Evolutionary conservation across 2,113 vertebrate genomes (phyloP).

Genomic region (Triplophysa rosa): DNA sequence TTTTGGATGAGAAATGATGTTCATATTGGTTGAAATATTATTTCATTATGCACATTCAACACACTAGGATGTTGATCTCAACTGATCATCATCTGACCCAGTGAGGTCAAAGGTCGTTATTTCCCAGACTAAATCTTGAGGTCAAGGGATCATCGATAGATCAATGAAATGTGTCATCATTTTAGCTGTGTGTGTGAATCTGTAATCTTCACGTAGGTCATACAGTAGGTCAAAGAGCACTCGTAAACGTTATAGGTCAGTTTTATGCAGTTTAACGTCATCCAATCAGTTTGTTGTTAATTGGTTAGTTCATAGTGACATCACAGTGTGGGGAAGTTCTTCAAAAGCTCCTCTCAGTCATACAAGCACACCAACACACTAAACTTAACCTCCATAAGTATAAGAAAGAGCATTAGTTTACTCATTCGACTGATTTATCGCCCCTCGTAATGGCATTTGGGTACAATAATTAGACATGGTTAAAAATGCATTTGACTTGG

Average conservation of each 20-base stretch:
- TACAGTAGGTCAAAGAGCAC: neutral
- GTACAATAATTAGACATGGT: neutral
- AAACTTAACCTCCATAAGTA: neutral
- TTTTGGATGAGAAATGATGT: neutral
- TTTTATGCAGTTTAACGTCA: slow-evolving; percentile 1
- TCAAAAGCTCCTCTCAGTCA: neutral
- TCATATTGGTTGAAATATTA: neutral
- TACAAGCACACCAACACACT: slow-evolving; percentile 8
- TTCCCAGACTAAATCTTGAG: neutral
- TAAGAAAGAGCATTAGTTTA: neutral
- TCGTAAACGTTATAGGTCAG: neutral
- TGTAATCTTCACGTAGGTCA: slow-evolving; percentile 7
- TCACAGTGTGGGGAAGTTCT: neutral
- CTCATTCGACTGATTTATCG: slow-evolving; percentile 2
- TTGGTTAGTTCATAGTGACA: neutral
- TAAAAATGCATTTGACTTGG: neutral
- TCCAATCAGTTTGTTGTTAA: neutral
- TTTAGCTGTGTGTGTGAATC: neutral
- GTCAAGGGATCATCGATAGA: slow-evolving; percentile 18
- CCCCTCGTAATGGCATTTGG: neutral
- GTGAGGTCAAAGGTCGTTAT: slow-evolving; percentile 34
- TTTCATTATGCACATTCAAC: neutral
- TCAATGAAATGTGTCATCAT: slow-evolving; percentile 4
- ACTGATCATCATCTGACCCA: neutral
- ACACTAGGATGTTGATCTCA: neutral